Conservation (phyloP, 2,888 invertebrate species). For the Callosobruchus maculatus region DNA sequence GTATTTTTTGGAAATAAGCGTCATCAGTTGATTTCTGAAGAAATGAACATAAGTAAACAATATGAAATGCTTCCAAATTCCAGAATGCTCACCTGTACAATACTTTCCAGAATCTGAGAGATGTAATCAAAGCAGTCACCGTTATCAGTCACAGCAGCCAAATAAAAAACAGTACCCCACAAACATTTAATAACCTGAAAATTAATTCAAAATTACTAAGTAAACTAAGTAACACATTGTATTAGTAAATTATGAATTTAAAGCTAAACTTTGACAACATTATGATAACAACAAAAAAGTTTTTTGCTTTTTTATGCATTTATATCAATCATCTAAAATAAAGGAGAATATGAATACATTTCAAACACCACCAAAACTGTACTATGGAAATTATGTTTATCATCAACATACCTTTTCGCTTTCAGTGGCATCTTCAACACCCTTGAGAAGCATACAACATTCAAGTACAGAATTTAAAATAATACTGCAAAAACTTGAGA, state of each 20-base stretch:
- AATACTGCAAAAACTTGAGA: slow-evolving; percentile 24
- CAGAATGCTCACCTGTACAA: background rate
- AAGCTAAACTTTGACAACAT: no score
- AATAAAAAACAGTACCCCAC: slow-evolving; percentile 27
- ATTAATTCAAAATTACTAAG: background rate
- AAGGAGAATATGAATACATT: no score
- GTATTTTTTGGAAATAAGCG: background rate
- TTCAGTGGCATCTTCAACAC: slow-evolving; percentile 19
- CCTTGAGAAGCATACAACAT: slow-evolving; percentile 28
- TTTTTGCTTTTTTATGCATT: no score
- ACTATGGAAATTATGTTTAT: no score
- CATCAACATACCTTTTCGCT: slow-evolving; percentile 24
- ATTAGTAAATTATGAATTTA: no score
- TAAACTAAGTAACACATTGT: no score
- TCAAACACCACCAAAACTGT: no score
- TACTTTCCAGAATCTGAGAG: background rate
- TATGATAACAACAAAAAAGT: no score
- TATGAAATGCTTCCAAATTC: no score
- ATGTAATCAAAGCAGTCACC: background rate
- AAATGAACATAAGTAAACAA: no score
- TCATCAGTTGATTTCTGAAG: background rate
- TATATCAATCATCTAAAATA: no score
- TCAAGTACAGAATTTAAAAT: slow-evolving; percentile 33
- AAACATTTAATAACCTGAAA: slow-evolving; percentile 29
- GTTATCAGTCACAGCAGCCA: slow-evolving; percentile 7